These are phyloP conservation scores for Listrodromus nycthemerus DNA, from an alignment of 2,888 invertebrate genomes.

Conservation along the genomic window DNA sequence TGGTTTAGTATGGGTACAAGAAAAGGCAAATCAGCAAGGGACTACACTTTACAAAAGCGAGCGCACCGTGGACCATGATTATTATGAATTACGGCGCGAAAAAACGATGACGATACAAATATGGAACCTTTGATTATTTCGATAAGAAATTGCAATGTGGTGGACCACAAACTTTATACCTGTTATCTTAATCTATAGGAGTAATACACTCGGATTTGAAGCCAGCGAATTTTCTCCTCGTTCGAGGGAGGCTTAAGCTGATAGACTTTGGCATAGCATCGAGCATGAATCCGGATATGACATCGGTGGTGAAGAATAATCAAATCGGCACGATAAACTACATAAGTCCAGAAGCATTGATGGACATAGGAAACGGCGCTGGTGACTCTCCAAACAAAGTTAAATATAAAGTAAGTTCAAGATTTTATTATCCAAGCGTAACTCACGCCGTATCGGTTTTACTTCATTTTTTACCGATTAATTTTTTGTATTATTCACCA, in stretches of 20 bases:
- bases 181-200: constrained; percentile 85
- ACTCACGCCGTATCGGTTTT: not conserved
- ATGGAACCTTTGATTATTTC: too few relatives aligned
- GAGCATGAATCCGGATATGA: constrained; percentile 93
- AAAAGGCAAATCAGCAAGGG: too few relatives aligned
- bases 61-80: too few relatives aligned
- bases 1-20: too few relatives aligned
- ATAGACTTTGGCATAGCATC: constrained; percentile 99
- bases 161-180: not conserved
- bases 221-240: constrained; percentile 97
- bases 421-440: constrained; percentile 1
- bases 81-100: too few relatives aligned
- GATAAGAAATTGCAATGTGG: not conserved
- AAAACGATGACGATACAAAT: too few relatives aligned
- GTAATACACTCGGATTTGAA: constrained; percentile 98
- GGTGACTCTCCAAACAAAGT: constrained; percentile 81
- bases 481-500: constrained; percentile 80
- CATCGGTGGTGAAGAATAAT: constrained; percentile 93
- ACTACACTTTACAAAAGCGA: too few relatives aligned
- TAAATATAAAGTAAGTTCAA: constrained; percentile 72
- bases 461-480: not conserved
- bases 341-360: constrained; percentile 97
- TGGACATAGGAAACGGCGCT: constrained; percentile 85
- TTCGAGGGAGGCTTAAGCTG: constrained; percentile 93
- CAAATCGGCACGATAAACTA: constrained; percentile 97